Conservation (phyloP, 1,140 invertebrate species). For the Argopecten irradians region DNA sequence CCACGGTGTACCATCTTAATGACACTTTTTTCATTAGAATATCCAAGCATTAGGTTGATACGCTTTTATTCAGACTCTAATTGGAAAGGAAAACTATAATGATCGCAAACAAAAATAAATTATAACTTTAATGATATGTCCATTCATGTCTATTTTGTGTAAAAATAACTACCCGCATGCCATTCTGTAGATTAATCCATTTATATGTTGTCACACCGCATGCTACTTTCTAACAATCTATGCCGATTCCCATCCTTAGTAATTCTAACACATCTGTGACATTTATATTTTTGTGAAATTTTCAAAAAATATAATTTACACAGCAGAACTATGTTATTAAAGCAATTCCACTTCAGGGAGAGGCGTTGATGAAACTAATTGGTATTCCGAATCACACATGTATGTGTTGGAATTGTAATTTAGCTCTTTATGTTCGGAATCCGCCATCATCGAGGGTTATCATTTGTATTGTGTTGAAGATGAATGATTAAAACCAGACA, state of each 20-base stretch:
- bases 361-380: slow-evolving; percentile 14
- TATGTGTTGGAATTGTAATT: neutral
- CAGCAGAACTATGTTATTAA: neutral
- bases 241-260: neutral
- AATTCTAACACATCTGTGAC: neutral
- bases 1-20: no score
- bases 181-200: neutral
- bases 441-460: neutral
- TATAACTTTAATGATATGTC: neutral
- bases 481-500: neutral
- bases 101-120: no score
- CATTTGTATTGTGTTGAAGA: neutral
- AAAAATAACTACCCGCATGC: neutral
- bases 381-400: neutral
- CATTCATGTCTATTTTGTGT: neutral
- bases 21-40: no score
- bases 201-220: neutral
- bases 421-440: neutral
- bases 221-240: neutral
- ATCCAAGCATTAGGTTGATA: no score
- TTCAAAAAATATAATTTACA: slow-evolving; percentile 6
- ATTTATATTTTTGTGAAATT: neutral
- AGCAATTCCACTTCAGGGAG: neutral
- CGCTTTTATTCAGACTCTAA: no score
- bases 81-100: no score